Evolutionary conservation across 2,113 vertebrate species (phyloP).

Genomic region (Siniperca chuatsi): DNA sequence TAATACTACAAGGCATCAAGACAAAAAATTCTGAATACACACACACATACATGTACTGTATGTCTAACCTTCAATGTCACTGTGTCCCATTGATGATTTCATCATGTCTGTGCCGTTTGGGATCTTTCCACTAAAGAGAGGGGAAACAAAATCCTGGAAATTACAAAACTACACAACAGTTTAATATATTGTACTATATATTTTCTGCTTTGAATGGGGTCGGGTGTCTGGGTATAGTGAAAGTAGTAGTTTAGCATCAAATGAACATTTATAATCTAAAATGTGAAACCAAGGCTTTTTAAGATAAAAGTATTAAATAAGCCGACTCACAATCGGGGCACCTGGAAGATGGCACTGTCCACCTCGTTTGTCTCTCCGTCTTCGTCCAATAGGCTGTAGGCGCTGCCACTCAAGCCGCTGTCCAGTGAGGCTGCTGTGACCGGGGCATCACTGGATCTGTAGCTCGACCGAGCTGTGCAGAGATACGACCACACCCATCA

Average conservation of each 20-base stretch:
- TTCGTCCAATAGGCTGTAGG: slow-evolving; percentile 94
- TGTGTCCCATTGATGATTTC: slow-evolving; percentile 84
- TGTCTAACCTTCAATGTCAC: slow-evolving; percentile 90
- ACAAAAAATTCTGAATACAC: not conserved
- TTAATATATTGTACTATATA: not conserved
- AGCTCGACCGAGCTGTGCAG: slow-evolving; percentile 89
- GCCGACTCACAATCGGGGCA: slow-evolving; percentile 94
- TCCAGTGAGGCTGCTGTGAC: slow-evolving; percentile 93
- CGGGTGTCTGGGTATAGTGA: not conserved
- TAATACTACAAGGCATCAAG: not conserved
- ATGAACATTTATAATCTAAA: not conserved
- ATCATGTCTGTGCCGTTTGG: slow-evolving; percentile 88
- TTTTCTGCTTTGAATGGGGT: not conserved
- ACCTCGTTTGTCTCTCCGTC: slow-evolving; percentile 89
- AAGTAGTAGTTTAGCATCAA: not conserved
- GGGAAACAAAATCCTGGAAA: not conserved
- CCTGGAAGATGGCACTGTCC: slow-evolving; percentile 94
- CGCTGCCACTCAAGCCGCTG: slow-evolving; percentile 93
- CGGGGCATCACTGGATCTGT: slow-evolving; percentile 90
- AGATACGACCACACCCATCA: slow-evolving; percentile 71
- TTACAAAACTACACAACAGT: not conserved
- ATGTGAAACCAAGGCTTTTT: not conserved
- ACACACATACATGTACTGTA: not conserved
- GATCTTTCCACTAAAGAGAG: slow-evolving; percentile 90
- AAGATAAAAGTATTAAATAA: not conserved